Base-by-base conservation (phyloP, 2,797 vertebrate species). In the Hippocampus kuda region DNA sequence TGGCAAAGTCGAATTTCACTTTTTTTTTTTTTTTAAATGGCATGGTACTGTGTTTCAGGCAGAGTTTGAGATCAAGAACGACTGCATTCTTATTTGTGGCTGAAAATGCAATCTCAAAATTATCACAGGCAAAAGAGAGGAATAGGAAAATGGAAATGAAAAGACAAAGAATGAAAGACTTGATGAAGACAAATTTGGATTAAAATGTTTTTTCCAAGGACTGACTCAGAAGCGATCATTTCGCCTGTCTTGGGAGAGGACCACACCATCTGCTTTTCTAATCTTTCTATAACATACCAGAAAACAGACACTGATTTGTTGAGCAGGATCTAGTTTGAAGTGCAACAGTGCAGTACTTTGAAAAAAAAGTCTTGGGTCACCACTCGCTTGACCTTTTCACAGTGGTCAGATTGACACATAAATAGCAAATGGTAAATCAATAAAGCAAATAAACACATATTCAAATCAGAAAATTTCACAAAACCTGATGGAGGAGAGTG, bases 131-230 rank as follows among this genome's bases (percentile, higher is more conserved):
- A 41, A 42, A 63, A 44, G 15, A 64, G n/a, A 69, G 1, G 42
- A 63, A 49, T 68, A 13, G 4, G 11, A 26, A 57, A 27, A 57
- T 51, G 61, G 65, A 64, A 10, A 24, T 61, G 34, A 76, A 49
- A 54, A 42, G 70, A 68, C 8, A 51, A 1, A 66, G 49, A 63
- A 44, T 63, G 20, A 27, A 48, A 72, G 56, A 34, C 69, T n/a
- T 44, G 57, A 60, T 67, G 65, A 75, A 77, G 74, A 85, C 62
- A 57, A 70, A 68, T 78, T 85, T 74, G 74, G 74, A 76, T 46
- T 73, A 67, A 76, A 81, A 68, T 66, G 5, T 74, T 86, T 86
- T 86, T 87, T 81, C 82, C 85, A 82, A 74, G 75, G 80, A 0
- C 68, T 87, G 85, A 85, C 78, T 91, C 85, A 85, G 75, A 53